These are phyloP conservation scores for Dendroctonus valens DNA, from an alignment of 1,140 invertebrate genomes.

Conservation along the genomic window DNA sequence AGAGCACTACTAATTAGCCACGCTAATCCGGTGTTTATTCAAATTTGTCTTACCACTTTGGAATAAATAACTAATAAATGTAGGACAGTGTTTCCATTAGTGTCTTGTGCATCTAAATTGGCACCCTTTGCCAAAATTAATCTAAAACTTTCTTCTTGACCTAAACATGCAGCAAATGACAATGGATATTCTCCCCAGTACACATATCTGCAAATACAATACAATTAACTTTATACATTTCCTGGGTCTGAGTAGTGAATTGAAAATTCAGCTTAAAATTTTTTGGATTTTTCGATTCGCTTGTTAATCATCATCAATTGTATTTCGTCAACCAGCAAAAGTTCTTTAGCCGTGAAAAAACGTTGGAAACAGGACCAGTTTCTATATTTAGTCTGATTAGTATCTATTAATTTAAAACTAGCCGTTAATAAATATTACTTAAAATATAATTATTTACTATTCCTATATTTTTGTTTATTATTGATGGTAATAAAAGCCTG, in stretches of 20 bases:
- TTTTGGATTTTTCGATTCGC: no score
- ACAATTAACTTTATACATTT: slow-evolving; percentile 16
- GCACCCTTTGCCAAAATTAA: slow-evolving; percentile 92
- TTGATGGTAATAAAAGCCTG: no score
- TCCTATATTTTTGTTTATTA: no score
- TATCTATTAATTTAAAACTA: no score
- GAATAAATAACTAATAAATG: slow-evolving; percentile 97
- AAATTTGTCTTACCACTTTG: slow-evolving; percentile 67
- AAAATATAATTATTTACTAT: no score
- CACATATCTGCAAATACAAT: slow-evolving; percentile 69
- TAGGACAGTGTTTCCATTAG: slow-evolving; percentile 95
- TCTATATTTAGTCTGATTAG: no score
- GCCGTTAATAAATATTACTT: no score
- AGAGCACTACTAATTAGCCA: not conserved
- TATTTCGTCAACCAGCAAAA: no score
- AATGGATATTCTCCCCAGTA: slow-evolving; percentile 99
- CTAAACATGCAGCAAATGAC: slow-evolving; percentile 92
- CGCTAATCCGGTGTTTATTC: not conserved
- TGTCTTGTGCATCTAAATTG: slow-evolving; percentile 92
- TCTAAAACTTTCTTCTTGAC: slow-evolving; percentile 95
- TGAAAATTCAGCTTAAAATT: not conserved
- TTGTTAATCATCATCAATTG: no score
- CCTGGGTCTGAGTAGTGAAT: not conserved
- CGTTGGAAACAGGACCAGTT: no score
- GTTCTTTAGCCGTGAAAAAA: no score